Percentiles rank a stretch among this genome's conserved stretches.
Conservation (phyloP, 2,113 vertebrate species). For the Oenanthe melanoleuca region DNA sequence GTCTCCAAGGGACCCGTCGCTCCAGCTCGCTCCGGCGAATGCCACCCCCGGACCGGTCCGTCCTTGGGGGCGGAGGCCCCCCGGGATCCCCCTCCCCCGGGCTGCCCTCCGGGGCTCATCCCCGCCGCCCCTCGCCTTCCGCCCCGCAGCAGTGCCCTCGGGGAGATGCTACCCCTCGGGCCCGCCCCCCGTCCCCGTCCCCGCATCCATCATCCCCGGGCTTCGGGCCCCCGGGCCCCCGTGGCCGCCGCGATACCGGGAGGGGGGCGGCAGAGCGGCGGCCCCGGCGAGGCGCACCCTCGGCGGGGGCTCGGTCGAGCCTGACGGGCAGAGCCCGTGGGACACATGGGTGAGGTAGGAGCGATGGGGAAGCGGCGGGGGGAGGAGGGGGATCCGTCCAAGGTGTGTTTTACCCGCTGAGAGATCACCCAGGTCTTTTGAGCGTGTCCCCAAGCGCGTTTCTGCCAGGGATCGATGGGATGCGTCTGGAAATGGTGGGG, state of each 20-base stretch:
- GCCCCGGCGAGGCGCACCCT: too few relatives aligned
- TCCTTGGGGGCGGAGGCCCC: too few relatives aligned
- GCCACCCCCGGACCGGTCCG: too few relatives aligned
- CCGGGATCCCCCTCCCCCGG: too few relatives aligned
- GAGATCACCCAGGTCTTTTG: not conserved
- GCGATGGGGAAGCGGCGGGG: not conserved
- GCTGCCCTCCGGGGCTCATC: conserved; percentile 23
- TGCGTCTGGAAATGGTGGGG: not conserved
- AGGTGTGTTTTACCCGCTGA: not conserved
- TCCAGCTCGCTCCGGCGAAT: too few relatives aligned
- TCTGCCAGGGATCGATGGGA: not conserved
- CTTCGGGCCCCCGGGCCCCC: not conserved
- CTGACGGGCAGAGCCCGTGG: not conserved
- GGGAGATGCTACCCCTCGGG: not conserved
- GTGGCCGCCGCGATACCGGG: not conserved
- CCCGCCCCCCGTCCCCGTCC: not conserved
- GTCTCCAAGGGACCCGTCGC: too few relatives aligned
- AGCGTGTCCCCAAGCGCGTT: not conserved
- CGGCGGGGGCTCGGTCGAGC: not conserved
- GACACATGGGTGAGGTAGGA: not conserved
- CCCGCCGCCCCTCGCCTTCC: not conserved
- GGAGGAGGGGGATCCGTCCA: not conserved
- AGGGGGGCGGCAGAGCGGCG: not conserved
- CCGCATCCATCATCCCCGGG: not conserved
- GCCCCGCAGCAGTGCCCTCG: not conserved